These are phyloP conservation scores for Amblyraja radiata DNA, from an alignment of 2,797 vertebrate genomes.

Conservation along the genomic window DNA sequence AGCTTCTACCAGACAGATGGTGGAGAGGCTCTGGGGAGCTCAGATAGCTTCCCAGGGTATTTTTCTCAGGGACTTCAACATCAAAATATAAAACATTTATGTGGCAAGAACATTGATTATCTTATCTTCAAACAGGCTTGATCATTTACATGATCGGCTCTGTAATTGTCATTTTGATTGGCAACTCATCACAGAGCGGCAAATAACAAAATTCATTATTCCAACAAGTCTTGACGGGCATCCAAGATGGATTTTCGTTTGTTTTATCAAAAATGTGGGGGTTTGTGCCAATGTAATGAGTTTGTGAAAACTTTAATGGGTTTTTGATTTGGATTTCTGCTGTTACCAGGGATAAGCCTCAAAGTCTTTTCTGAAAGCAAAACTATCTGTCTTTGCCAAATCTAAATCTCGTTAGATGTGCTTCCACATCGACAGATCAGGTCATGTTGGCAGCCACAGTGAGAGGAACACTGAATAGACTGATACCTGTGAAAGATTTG, in stretches of 20 bases:
- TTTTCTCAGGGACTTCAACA: background rate
- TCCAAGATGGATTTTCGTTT: background rate
- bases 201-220: background rate
- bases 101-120: background rate
- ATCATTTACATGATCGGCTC: background rate
- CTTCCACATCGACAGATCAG: background rate
- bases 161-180: background rate
- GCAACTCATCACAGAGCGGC: background rate
- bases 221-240: slow-evolving; percentile 13
- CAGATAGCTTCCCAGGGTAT: background rate
- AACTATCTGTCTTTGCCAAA: background rate
- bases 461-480: background rate
- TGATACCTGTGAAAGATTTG: background rate
- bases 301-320: background rate
- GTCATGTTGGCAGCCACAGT: background rate
- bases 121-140: background rate
- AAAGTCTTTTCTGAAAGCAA: background rate
- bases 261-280: background rate
- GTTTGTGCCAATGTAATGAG: background rate
- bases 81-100: background rate
- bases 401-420: background rate
- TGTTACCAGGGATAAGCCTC: background rate
- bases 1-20: no score
- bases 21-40: no score
- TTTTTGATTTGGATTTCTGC: background rate